phyloP scores from a whole-genome alignment of 2,888 invertebrate species.

The Ectropis crepuscularia region DNA sequence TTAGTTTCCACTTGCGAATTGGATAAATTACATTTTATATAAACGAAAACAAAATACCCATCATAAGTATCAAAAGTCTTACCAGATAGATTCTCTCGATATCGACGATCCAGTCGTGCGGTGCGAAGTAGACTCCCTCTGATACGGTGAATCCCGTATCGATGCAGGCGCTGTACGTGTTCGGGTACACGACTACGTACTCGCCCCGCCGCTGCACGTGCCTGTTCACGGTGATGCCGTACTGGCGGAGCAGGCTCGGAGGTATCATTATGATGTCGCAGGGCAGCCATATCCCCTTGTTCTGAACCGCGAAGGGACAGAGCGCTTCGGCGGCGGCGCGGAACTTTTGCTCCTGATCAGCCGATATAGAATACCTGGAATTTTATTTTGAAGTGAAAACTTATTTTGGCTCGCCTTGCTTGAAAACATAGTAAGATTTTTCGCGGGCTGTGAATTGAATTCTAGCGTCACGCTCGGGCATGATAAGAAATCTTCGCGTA shows the following conservation, averaged over 20 bases:
- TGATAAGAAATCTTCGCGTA: too few species aligned
- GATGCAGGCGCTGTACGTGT: constrained; percentile 93
- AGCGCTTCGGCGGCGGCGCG: constrained; percentile 90
- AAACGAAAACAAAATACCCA: too few species aligned
- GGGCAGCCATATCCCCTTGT: constrained; percentile 94
- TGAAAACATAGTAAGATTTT: too few species aligned
- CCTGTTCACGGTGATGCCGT: constrained; percentile 91
- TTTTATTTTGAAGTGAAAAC: not conserved
- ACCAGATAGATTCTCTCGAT: constrained; percentile 91
- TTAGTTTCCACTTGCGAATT: too few species aligned
- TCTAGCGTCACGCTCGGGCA: too few species aligned
- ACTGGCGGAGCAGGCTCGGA: constrained; percentile 89
- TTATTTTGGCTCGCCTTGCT: too few species aligned
- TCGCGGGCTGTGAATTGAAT: too few species aligned
- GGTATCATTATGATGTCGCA: constrained; percentile 97
- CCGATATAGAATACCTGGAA: constrained; percentile 91
- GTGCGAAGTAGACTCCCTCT: constrained; percentile 96
- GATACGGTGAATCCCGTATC: constrained; percentile 95
- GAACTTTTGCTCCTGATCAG: constrained; percentile 90
- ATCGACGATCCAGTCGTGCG: constrained; percentile 90
- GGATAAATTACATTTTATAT: too few species aligned
- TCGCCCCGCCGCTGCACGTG: constrained; percentile 94
- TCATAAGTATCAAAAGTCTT: not conserved
- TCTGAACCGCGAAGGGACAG: constrained; percentile 92
- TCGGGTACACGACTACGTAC: constrained; percentile 94